Percentiles rank a stretch among this genome's conserved stretches.
Conservation (phyloP, 2,888 invertebrate species). For the Taphrorychus bicolor region DNA sequence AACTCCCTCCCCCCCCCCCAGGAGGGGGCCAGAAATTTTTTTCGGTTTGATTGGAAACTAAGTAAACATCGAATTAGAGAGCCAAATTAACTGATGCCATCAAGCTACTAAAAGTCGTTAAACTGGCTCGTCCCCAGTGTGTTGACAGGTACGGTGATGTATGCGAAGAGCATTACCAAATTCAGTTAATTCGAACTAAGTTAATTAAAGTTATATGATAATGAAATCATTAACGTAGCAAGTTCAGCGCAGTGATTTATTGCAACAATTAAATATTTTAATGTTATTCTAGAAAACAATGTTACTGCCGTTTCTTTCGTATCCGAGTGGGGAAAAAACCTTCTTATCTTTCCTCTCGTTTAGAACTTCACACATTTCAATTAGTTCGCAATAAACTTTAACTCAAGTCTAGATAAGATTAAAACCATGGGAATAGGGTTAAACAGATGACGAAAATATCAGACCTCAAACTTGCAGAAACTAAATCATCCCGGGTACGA, state of each 20-base stretch:
- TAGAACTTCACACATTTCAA: constrained; percentile 6
- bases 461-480: constrained; percentile 13
- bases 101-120: constrained; percentile 3
- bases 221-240: constrained; percentile 35
- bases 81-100: not conserved
- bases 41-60: too few species aligned
- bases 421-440: not conserved
- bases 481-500: constrained; percentile 27
- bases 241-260: constrained; percentile 21
- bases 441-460: not conserved
- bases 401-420: not conserved
- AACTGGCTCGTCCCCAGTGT: constrained; percentile 1
- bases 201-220: constrained; percentile 40
- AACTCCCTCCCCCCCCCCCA: not conserved
- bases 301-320: not conserved
- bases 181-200: constrained; percentile 24
- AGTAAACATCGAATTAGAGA: too few species aligned
- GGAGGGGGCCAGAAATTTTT: too few species aligned
- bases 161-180: constrained; percentile 18
- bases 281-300: constrained; percentile 26
- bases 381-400: not conserved
- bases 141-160: constrained; percentile 19
- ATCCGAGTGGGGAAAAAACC: not conserved
- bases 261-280: constrained; percentile 25
- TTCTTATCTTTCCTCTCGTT: not conserved